Evolutionary conservation across 2,888 invertebrate species (phyloP).

Genomic region (Zele albiditarsus): DNA sequence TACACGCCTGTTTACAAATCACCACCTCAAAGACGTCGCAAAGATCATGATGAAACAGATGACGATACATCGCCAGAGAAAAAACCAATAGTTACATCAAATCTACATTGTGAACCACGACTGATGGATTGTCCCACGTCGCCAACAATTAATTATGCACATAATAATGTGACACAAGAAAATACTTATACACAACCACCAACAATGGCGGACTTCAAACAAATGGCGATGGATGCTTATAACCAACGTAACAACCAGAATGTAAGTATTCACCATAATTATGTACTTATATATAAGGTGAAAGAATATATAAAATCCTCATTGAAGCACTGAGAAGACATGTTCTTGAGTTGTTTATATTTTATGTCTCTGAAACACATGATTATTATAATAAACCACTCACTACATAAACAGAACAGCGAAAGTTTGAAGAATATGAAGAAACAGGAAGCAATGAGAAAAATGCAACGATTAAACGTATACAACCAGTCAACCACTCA

Average conservation of each 20-base stretch:
- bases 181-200: constrained; percentile 63
- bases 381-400: no score
- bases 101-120: constrained; percentile 59
- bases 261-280: constrained; percentile 53
- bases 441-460: no score
- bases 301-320: neutral
- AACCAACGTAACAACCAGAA: constrained; percentile 69
- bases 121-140: constrained; percentile 59
- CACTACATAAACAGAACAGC: no score
- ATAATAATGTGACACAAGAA: constrained; percentile 55
- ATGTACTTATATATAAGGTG: neutral
- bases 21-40: constrained; percentile 66
- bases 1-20: constrained; percentile 69
- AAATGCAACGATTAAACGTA: no score
- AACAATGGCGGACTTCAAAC: constrained; percentile 68
- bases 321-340: no score
- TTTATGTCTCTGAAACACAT: no score
- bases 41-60: constrained; percentile 58
- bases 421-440: no score
- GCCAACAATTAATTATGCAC: constrained; percentile 58
- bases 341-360: no score
- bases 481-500: no score
- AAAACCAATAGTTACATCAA: constrained; percentile 64
- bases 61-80: constrained; percentile 63
- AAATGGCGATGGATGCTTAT: constrained; percentile 69